Percentiles rank a stretch among this genome's conserved stretches.
Conservation (phyloP, 2,797 vertebrate species). For the Hippocampus kuda region DNA sequence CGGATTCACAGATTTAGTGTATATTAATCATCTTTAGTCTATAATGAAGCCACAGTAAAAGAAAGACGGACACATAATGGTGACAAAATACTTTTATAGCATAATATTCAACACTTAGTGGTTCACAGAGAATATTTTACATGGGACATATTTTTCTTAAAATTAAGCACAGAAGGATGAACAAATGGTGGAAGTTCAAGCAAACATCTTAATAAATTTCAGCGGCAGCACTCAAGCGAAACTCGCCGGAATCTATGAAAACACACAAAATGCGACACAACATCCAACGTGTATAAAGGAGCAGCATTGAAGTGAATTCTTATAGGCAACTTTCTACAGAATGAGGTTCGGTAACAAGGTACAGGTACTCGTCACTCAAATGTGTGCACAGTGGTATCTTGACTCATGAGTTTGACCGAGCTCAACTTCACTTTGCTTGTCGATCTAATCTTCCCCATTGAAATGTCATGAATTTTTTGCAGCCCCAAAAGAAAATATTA, state of each 20-base stretch:
- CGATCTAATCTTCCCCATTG: too few relatives aligned
- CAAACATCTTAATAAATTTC: background rate
- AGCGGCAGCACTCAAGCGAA: background rate
- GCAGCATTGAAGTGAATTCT: slow-evolving; percentile 2
- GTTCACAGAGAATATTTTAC: background rate
- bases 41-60: background rate
- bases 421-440: too few relatives aligned
- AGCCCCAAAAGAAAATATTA: too few relatives aligned
- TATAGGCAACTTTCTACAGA: background rate
- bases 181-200: background rate
- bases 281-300: background rate
- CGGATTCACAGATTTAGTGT: too few relatives aligned
- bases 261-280: background rate
- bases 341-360: slow-evolving; percentile 1
- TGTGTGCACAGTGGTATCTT: background rate
- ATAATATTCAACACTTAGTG: slow-evolving; percentile 1
- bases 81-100: slow-evolving; percentile 1
- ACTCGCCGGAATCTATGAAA: background rate
- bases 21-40: background rate
- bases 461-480: too few relatives aligned
- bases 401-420: background rate
- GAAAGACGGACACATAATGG: background rate
- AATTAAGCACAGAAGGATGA: background rate
- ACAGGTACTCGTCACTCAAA: background rate
- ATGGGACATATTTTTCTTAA: background rate